Evolutionary conservation across 1,140 invertebrate species (phyloP), one percentile per base, ranked within the genome.

Genomic region (Vanessa atalanta): DNA sequence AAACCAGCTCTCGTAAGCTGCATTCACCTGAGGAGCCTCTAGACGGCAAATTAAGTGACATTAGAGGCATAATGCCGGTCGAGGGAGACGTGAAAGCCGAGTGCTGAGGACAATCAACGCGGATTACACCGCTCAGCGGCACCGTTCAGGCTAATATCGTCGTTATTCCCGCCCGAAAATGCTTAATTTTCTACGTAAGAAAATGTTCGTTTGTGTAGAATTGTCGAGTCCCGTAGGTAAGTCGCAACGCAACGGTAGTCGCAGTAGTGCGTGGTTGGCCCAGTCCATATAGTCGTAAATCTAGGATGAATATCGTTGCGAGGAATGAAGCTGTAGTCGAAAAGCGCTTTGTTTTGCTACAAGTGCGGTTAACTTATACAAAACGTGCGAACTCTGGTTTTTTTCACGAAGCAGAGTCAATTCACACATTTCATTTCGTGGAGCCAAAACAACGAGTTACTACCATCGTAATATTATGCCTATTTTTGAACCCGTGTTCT

Each of bases 11-110:
- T 89, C 83, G 86, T 86, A 83, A 83, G 86, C 88, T 88, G 89
- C 85, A 90, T 90, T 92, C 86, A 90, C 87, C 83, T 90, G 87
- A 90, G 88, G 89, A 87, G 86, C 86, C 87, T 87, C 89, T 90
- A 90, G 88, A 90, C 87, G 88, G 90, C 84, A 89, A 92, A 92
- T 92, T 92, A 90, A 92, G 89, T 92, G 90, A 92, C 90, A 92
- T 91, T 92, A 92, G 87, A 88, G 88, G 85, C 83, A 91, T 92
- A 91, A 92, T 92, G 88, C 86, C 84, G 83, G 83, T 80, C 83
- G 84, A 85, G 82, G 86, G 88, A 88, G 82, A 86, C 85, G 88
- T 89, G 87, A 89, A 89, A 82, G 87, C 87, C 78, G 86, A 89
- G 88, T 84, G 84, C 86, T 81, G 85, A 85, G 83, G 84, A 84